A percentile compares a stretch with the other conserved stretches of the same genome.
These are phyloP conservation scores for Falco peregrinus DNA, from an alignment of 2,797 vertebrate species.

Conservation along the genomic window DNA sequence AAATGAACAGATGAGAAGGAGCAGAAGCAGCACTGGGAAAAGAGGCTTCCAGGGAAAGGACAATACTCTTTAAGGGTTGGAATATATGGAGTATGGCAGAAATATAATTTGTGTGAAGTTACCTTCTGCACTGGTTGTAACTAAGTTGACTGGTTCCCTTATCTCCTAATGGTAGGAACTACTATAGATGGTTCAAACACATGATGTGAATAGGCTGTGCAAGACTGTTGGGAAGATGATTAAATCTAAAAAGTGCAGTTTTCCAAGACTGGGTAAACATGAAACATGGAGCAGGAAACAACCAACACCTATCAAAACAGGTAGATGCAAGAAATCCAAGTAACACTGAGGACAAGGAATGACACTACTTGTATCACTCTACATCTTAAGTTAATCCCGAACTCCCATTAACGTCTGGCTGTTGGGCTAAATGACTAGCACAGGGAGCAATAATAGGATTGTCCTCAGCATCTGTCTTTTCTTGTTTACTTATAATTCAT, in stretches of 20 bases:
- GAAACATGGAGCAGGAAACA: neutral
- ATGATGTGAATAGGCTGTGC: neutral
- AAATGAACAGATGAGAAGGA: neutral
- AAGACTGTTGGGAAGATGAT: neutral
- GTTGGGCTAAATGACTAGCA: neutral
- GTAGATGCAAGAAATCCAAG: neutral
- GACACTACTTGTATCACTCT: neutral
- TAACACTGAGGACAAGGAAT: neutral
- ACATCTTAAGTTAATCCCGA: neutral
- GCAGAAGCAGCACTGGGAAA: neutral
- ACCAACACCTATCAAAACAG: neutral
- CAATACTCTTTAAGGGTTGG: neutral
- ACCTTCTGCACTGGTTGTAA: fast-evolving
- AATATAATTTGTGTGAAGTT: neutral
- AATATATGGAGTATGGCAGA: neutral
- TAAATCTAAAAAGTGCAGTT: neutral
- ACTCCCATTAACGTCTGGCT: neutral
- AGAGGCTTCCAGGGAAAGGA: neutral
- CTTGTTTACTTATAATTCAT: neutral
- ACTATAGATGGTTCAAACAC: neutral
- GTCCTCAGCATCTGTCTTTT: neutral
- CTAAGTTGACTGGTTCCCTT: neutral
- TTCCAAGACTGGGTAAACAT: neutral
- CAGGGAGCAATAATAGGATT: neutral
- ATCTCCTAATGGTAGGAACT: neutral